Evolutionary conservation across 2,888 invertebrate genomes (phyloP).

Genomic region (Idaea aversata): DNA sequence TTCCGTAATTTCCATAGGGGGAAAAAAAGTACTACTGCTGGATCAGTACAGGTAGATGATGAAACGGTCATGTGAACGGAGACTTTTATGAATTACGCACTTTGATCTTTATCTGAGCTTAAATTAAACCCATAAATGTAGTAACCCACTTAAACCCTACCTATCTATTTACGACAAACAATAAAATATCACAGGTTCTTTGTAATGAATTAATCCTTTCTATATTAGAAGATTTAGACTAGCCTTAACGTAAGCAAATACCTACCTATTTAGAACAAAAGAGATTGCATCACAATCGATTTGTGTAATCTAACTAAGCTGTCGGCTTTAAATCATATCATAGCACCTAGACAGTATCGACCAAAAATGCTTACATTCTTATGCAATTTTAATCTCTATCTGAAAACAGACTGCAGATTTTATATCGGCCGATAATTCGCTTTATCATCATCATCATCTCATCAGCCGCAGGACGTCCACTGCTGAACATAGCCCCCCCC

Average conservation of each 20-base stretch:
- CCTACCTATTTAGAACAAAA: constrained; percentile 1
- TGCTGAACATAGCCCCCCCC: too few species aligned
- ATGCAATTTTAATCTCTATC: not conserved
- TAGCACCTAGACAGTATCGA: not conserved
- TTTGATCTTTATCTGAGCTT: too few species aligned
- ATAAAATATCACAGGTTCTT: not conserved
- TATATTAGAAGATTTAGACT: not conserved
- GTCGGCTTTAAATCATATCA: not conserved
- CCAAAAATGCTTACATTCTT: not conserved
- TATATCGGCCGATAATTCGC: not conserved
- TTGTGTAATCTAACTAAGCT: constrained; percentile 1
- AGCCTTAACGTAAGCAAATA: not conserved
- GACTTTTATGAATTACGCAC: too few species aligned
- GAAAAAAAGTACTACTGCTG: too few species aligned
- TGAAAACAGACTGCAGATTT: not conserved
- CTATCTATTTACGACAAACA: not conserved
- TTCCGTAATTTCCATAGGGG: too few species aligned
- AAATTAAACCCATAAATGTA: too few species aligned
- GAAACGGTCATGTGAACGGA: too few species aligned
- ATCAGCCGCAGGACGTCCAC: too few species aligned
- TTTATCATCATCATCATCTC: too few species aligned
- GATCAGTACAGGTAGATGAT: too few species aligned
- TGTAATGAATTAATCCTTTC: not conserved
- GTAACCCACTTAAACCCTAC: too few species aligned
- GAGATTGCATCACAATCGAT: constrained; percentile 1